Evolutionary conservation across 1,140 invertebrate genomes (phyloP).

Genomic region (Apis dorsata): DNA sequence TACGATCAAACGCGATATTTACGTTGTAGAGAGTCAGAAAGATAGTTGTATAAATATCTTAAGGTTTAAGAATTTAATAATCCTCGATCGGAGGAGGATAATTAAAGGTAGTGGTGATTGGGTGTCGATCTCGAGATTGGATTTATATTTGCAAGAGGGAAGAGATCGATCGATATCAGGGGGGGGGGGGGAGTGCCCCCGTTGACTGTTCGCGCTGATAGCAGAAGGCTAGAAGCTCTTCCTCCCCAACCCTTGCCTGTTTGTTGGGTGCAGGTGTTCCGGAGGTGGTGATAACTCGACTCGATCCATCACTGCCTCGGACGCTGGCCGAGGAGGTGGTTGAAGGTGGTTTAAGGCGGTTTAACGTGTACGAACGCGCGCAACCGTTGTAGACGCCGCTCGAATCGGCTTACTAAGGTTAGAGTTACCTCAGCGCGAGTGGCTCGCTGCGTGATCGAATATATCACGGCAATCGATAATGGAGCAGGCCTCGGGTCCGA

Average conservation of each 20-base stretch:
- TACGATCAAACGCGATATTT: too few species aligned
- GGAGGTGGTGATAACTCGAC: conserved; percentile 78
- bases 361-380: conserved; percentile 65
- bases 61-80: too few species aligned
- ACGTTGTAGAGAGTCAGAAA: too few species aligned
- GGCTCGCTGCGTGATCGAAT: conserved; percentile 49
- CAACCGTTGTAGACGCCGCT: conserved; percentile 56
- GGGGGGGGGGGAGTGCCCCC: conserved; percentile 64
- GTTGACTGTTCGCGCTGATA: conserved; percentile 73
- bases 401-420: conserved; percentile 20
- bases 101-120: too few species aligned
- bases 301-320: conserved; percentile 79
- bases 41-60: too few species aligned
- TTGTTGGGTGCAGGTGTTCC: conserved; percentile 71
- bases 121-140: background rate
- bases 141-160: background rate
- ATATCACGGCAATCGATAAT: conserved; percentile 63
- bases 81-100: too few species aligned
- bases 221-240: conserved; percentile 50
- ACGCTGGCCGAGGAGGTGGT: conserved; percentile 66
- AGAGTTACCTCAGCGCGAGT: conserved; percentile 21
- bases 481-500: conserved; percentile 50
- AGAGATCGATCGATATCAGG: conserved; percentile 55
- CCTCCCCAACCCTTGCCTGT: conserved; percentile 43
- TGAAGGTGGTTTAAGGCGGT: conserved; percentile 72